Evolutionary conservation across 2,888 invertebrate genomes (phyloP).

Genomic region (Dusona sp.): DNA sequence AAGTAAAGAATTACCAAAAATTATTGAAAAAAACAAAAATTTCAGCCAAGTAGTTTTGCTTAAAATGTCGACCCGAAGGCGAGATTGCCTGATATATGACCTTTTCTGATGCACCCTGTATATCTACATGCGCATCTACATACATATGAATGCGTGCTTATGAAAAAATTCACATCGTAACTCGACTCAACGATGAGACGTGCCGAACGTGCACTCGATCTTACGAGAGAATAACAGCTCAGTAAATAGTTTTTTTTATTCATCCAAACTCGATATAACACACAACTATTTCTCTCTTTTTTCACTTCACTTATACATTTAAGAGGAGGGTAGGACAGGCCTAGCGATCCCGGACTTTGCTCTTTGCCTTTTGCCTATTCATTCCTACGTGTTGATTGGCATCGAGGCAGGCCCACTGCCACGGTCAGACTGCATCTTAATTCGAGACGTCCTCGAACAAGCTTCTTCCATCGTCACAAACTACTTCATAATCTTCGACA

Average conservation of each 20-base stretch:
- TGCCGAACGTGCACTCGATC: constrained; percentile 43
- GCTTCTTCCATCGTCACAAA: constrained; percentile 17
- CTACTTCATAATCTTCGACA: constrained; percentile 39
- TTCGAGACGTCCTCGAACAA: constrained; percentile 52
- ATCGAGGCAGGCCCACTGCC: constrained; percentile 58
- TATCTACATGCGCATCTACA: background rate
- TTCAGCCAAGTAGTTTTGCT: too few species aligned
- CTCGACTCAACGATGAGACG: constrained; percentile 60
- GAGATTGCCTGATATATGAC: too few species aligned
- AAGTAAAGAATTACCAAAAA: too few species aligned
- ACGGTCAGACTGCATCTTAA: constrained; percentile 63
- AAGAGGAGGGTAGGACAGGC: constrained; percentile 19
- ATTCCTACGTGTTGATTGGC: constrained; percentile 64
- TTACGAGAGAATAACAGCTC: constrained; percentile 48
- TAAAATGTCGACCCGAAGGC: too few species aligned
- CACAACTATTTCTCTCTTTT: constrained; percentile 33
- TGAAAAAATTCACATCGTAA: constrained; percentile 52
- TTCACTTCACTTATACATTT: constrained; percentile 9
- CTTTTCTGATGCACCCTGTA: too few species aligned
- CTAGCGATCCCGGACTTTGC: constrained; percentile 18
- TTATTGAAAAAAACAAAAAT: too few species aligned
- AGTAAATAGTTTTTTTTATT: constrained; percentile 65
- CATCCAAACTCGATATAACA: constrained; percentile 33
- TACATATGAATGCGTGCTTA: background rate
- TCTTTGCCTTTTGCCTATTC: constrained; percentile 47